These are phyloP conservation scores for Nerophis ophidion DNA, from an alignment of 2,113 vertebrate species.

Conservation along the genomic window DNA sequence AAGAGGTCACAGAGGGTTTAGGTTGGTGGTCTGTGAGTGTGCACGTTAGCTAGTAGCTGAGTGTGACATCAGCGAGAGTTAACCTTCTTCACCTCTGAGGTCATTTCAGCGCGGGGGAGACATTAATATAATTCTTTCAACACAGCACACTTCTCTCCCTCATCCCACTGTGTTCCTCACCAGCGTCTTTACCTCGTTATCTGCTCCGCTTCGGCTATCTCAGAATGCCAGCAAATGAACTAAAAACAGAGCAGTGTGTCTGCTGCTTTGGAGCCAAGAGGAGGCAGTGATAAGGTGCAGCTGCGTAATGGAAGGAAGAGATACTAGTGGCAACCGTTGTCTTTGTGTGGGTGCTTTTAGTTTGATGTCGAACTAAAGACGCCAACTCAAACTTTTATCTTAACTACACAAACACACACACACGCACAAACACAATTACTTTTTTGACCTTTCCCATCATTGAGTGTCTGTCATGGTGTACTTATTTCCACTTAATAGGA, in stretches of 20 bases:
- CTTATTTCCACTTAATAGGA: too few relatives aligned
- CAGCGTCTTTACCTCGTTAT: conserved; percentile 4
- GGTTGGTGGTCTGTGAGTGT: neutral
- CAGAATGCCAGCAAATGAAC: neutral
- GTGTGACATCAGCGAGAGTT: neutral
- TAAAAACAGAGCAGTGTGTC: neutral
- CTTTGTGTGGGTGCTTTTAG: conserved; percentile 11
- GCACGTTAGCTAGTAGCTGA: conserved; percentile 5
- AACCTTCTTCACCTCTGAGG: conserved; percentile 8
- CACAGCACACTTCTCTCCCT: conserved; percentile 6
- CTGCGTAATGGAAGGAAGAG: conserved; percentile 42
- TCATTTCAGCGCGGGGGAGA: neutral
- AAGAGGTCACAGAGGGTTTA: conserved; percentile 4
- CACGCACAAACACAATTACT: neutral
- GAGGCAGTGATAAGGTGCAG: neutral
- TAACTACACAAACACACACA: neutral
- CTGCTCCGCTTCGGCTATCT: neutral
- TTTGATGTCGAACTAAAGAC: conserved; percentile 36
- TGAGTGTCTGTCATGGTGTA: neutral
- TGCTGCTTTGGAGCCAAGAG: neutral
- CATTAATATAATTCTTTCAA: conserved; percentile 10
- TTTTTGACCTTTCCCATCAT: conserved; percentile 15
- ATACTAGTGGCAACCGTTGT: conserved; percentile 18
- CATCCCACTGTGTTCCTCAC: neutral
- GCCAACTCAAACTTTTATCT: conserved; percentile 16